Conservation (phyloP, 2,888 invertebrate genomes). For the Amblyteles armatorius region DNA sequence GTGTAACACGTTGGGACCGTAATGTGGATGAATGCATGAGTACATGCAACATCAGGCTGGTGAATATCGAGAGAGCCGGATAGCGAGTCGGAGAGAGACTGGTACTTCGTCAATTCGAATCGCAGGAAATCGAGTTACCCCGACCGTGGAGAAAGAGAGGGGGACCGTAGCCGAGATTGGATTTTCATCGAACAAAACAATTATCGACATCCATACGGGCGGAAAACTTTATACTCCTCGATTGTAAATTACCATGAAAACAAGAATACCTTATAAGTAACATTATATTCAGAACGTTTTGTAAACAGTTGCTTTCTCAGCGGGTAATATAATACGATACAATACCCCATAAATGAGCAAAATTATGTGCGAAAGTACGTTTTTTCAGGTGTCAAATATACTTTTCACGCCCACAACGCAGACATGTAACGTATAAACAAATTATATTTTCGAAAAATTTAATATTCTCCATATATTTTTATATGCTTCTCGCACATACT, state of each 20-base stretch:
- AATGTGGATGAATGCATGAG: constrained; percentile 46
- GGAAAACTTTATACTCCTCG: neutral
- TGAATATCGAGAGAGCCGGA: constrained; percentile 30
- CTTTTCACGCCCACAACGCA: too few relatives aligned
- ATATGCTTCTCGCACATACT: too few relatives aligned
- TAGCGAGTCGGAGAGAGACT: neutral
- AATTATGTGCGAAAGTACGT: too few relatives aligned
- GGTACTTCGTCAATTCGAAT: constrained; percentile 24
- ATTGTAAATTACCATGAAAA: neutral
- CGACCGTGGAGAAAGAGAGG: constrained; percentile 8
- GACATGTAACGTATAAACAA: too few relatives aligned
- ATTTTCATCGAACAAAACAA: constrained; percentile 59
- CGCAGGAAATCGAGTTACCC: constrained; percentile 2
- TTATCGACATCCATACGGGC: constrained; percentile 16
- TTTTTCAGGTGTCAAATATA: too few relatives aligned
- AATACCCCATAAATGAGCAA: too few relatives aligned
- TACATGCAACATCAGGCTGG: constrained; percentile 46
- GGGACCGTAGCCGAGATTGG: constrained; percentile 41
- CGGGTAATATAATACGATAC: too few relatives aligned
- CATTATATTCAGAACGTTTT: too few relatives aligned
- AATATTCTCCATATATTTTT: too few relatives aligned
- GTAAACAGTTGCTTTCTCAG: too few relatives aligned
- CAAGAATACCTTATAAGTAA: neutral
- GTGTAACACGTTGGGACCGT: constrained; percentile 40
- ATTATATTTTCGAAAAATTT: too few relatives aligned